These are phyloP conservation scores for Hucho hucho DNA, from an alignment of 2,113 vertebrate genomes.

Conservation along the genomic window DNA sequence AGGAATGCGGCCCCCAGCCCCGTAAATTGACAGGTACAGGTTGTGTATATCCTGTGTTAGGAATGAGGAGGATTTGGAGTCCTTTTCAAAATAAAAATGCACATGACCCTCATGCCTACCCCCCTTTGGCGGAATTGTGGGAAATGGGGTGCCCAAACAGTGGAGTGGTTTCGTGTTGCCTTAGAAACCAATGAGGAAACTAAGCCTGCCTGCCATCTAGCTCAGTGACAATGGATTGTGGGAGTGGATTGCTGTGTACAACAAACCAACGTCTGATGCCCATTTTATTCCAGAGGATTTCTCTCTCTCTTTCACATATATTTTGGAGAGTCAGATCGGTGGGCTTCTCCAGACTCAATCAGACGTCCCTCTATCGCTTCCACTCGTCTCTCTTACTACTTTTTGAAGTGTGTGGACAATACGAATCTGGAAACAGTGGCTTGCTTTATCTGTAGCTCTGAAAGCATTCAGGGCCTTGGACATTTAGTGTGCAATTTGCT, in stretches of 20 bases:
- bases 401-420: slow-evolving; percentile 50
- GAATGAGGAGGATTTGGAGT: slow-evolving; percentile 21
- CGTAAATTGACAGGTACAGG: slow-evolving; percentile 4
- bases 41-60: slow-evolving; percentile 15
- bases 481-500: slow-evolving; percentile 39
- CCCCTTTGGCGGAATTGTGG: slow-evolving; percentile 20
- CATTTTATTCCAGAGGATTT: slow-evolving; percentile 25
- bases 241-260: slow-evolving; percentile 28
- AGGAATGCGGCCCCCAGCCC: background rate
- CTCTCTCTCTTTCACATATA: too few species aligned
- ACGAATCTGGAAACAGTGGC: slow-evolving; percentile 40
- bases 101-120: background rate
- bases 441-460: slow-evolving; percentile 50
- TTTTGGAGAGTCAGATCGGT: slow-evolving; percentile 50
- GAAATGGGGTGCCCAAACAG: slow-evolving; percentile 12
- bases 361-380: slow-evolving; percentile 44
- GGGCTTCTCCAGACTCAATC: slow-evolving; percentile 54
- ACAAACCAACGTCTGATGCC: slow-evolving; percentile 42
- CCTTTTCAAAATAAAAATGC: too few species aligned
- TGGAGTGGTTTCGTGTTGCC: slow-evolving; percentile 30
- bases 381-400: slow-evolving; percentile 21
- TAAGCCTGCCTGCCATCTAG: slow-evolving; percentile 6
- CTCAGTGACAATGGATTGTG: slow-evolving; percentile 25
- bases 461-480: slow-evolving; percentile 40
- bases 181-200: slow-evolving; percentile 37